These are phyloP conservation scores for Mormyrus iriodes DNA, from an alignment of 2,113 vertebrate species.

Conservation along the genomic window DNA sequence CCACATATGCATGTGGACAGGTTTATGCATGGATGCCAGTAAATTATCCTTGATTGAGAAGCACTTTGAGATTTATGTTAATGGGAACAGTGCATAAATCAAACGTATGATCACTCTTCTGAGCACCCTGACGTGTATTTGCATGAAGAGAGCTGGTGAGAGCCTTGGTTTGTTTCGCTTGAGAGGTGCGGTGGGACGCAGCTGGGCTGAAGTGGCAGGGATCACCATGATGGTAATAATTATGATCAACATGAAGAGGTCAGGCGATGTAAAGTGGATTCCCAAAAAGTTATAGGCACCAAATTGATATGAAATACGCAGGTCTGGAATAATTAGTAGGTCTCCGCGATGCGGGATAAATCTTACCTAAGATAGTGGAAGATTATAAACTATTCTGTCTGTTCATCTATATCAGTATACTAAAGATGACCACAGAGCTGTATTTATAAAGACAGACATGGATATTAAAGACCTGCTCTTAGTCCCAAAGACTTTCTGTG, in stretches of 20 bases:
- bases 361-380: not conserved
- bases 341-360: not conserved
- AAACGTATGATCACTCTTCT: not conserved
- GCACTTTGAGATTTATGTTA: not conserved
- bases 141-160: not conserved
- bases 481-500: not conserved
- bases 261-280: not conserved
- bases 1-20: not conserved
- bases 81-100: not conserved
- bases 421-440: not conserved
- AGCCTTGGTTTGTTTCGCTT: not conserved
- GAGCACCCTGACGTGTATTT: not conserved
- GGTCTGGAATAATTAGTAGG: not conserved
- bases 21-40: not conserved
- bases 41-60: not conserved
- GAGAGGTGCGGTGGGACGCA: not conserved
- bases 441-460: not conserved
- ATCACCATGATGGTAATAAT: not conserved
- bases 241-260: not conserved
- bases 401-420: not conserved
- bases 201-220: not conserved
- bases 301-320: not conserved
- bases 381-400: not conserved
- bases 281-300: not conserved
- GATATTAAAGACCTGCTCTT: not conserved